phyloP scores from a whole-genome alignment of 23 tunicate genomes.

The Styela plicata region DNA sequence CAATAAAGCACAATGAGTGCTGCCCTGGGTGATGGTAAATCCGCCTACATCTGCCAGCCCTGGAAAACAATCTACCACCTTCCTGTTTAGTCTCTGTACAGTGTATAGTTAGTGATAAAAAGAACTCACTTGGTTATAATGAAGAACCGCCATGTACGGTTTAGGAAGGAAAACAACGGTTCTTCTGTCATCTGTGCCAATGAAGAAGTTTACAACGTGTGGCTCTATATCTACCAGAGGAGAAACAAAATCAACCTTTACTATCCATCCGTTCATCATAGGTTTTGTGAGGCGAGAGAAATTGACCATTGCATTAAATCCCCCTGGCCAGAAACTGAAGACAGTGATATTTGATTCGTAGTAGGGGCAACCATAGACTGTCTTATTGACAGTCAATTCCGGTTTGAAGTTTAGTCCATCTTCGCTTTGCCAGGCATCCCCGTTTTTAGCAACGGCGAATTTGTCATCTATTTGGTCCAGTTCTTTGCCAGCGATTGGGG shows the following conservation, averaged over 20 bases:
- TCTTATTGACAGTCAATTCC: not conserved
- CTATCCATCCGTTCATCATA: conserved; percentile 56
- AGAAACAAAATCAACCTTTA: not conserved
- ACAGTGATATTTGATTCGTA: conserved; percentile 40
- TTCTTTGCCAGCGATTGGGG: not conserved
- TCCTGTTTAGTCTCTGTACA: no score
- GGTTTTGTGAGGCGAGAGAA: conserved; percentile 27
- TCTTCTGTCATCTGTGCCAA: conserved; percentile 23
- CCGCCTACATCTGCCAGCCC: no score
- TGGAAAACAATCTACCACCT: no score
- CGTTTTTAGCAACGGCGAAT: conserved; percentile 6
- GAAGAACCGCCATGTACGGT: conserved; percentile 33
- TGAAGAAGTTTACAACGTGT: conserved; percentile 24
- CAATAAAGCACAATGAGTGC: no score
- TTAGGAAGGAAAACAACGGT: conserved; percentile 28
- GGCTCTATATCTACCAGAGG: conserved; percentile 19
- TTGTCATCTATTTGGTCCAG: conserved; percentile 12
- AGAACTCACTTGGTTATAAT: conserved; percentile 39
- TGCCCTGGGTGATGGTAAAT: no score
- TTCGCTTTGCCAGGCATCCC: conserved; percentile 14
- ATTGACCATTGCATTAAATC: conserved; percentile 40
- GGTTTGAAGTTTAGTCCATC: conserved; percentile 30
- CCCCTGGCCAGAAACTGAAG: conserved; percentile 34
- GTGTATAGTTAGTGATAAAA: no score
- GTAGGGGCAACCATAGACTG: conserved; percentile 73